phyloP scores from a whole-genome alignment of 2,113 vertebrate species.

The Nyctibius bracteatus region DNA sequence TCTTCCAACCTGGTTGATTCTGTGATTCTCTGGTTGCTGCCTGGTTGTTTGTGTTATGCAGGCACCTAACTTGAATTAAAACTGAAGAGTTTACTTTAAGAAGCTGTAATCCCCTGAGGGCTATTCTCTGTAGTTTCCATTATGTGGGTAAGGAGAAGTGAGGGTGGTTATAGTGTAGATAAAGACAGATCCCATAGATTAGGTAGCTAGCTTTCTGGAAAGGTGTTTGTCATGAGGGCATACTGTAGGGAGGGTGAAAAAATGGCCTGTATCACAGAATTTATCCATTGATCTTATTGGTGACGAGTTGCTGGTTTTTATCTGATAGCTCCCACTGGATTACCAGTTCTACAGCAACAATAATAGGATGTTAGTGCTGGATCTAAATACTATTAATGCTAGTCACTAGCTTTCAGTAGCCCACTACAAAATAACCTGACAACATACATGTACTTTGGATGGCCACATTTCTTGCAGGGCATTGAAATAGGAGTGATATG shows the following conservation, averaged over 20 bases:
- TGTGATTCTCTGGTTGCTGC: too few species aligned
- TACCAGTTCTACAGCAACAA: neutral
- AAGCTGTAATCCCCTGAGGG: conserved; percentile 1
- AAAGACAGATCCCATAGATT: neutral
- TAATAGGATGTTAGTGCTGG: neutral
- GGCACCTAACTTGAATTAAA: conserved; percentile 23
- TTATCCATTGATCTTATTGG: neutral
- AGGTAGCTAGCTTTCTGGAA: neutral
- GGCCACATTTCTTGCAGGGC: neutral
- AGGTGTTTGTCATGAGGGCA: neutral
- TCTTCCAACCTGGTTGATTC: too few species aligned
- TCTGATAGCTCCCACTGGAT: neutral
- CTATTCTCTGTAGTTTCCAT: neutral
- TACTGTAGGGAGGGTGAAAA: neutral
- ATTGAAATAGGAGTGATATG: neutral
- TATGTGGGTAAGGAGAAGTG: neutral
- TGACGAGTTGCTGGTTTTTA: neutral
- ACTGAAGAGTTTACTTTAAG: conserved; percentile 49
- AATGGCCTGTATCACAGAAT: neutral
- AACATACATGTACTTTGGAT: neutral
- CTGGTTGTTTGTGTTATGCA: neutral
- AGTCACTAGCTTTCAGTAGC: neutral
- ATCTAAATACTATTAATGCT: neutral
- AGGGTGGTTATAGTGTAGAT: neutral
- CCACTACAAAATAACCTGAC: neutral